Base-by-base conservation (phyloP, 2,113 vertebrate genomes). In the Pavo muticus region DNA sequence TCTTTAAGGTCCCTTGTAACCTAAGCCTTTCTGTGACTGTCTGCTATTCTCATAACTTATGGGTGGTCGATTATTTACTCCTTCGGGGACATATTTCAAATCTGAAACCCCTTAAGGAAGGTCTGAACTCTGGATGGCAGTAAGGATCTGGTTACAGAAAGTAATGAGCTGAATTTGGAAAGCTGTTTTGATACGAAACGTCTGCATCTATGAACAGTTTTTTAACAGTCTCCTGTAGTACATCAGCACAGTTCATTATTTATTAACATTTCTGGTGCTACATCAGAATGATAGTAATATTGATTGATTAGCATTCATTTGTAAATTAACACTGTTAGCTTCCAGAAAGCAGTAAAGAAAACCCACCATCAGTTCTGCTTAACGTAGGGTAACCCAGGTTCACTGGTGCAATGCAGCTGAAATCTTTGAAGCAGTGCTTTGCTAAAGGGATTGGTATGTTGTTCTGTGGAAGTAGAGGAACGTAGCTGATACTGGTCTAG, bases 401-500 rank as follows among this genome's bases (percentile, higher is more conserved):
- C 52, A 56, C 17, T 84, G 88, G 44, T 90, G 87, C 86, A 96
- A 77, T 93, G 91, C 95, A 95, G 91, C 90, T 95, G 73, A 92
- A 95, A 65, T 73, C 29, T 88, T 57, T 35, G 56, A 91, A 77
- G 89, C 70, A 44, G 39, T 45, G 29, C 64, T 77, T 50, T 91
- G 82, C 64, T 57, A 65, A 5, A 1, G 8, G 39, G 23, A 59
- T 78, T 45, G 44, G 60, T 86, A 25, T 1, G 2, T 25, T 37
- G 14, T 65, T 83, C 56, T 86, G 56, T 70, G 74, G 14, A 71
- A 61, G 12, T 35, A 4, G 4, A 35, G 32, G 24, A 14, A 60
- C 7, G 14, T 37, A 37, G 37, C 7, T 72, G 57, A 19, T 45
- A 39, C 15, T 63, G 17, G 29, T 73, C 40, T 47, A 59, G 32